These are phyloP conservation scores for Homarus americanus DNA, from an alignment of 1,140 invertebrate genomes.

Conservation along the genomic window DNA sequence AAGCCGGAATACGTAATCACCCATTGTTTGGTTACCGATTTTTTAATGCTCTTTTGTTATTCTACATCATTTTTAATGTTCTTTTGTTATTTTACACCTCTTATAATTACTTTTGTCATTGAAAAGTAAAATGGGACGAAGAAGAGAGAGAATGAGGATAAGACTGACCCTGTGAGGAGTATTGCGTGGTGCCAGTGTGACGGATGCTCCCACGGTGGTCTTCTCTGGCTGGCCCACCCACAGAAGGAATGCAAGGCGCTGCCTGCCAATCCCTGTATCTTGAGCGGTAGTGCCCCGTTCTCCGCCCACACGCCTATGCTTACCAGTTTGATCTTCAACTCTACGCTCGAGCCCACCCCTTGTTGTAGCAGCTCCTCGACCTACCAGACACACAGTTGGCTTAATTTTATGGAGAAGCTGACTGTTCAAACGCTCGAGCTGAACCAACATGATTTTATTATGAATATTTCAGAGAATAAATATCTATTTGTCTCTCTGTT, in stretches of 20 bases:
- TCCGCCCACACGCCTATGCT: conserved; percentile 56
- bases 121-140: no score
- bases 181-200: conserved; percentile 59
- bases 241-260: conserved; percentile 38
- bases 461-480: neutral
- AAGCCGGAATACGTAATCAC: no score
- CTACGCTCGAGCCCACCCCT: neutral
- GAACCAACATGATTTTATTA: neutral
- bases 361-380: conserved; percentile 38
- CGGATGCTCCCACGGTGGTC: neutral
- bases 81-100: no score
- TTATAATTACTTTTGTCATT: no score
- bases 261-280: neutral
- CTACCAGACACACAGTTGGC: neutral
- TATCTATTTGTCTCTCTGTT: neutral
- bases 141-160: neutral
- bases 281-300: conserved; percentile 9
- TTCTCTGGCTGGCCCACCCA: conserved; percentile 32
- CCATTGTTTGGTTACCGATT: no score
- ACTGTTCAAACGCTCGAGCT: neutral
- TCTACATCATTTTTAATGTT: no score
- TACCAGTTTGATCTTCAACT: conserved; percentile 35
- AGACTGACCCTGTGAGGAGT: conserved; percentile 46
- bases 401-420: neutral
- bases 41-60: no score